Conservation (phyloP, 2,797 vertebrate species). For the Buphagus erythrorhynchus region DNA sequence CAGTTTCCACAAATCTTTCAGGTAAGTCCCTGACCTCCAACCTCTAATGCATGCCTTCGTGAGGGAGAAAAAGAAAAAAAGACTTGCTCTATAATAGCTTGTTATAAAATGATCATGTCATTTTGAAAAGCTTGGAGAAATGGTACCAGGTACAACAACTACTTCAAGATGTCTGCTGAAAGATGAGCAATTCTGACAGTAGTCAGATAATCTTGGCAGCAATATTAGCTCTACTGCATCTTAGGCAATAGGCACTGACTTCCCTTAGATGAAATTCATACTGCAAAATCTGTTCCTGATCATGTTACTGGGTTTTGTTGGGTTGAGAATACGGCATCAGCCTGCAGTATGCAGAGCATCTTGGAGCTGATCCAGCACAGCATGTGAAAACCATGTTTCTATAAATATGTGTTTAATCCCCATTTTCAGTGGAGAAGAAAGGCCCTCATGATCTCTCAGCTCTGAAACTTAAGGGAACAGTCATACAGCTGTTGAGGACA, state of each 20-base stretch:
- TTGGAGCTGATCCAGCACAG: background rate
- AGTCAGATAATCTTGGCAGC: background rate
- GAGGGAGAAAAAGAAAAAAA: background rate
- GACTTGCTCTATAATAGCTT: background rate
- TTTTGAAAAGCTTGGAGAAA: background rate
- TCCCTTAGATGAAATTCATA: background rate
- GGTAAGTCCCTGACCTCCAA: background rate
- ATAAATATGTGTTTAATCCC: slow-evolving; percentile 7
- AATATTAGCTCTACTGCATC: background rate
- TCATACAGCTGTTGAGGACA: background rate
- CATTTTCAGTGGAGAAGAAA: background rate
- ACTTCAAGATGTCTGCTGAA: background rate
- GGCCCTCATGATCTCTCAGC: background rate
- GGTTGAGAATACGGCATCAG: background rate
- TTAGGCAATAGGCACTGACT: background rate
- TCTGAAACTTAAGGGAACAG: background rate
- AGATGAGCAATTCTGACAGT: background rate
- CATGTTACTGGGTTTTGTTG: background rate
- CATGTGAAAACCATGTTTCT: background rate
- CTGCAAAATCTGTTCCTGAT: slow-evolving; percentile 30
- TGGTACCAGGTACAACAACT: background rate
- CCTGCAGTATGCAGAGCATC: background rate
- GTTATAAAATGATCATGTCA: background rate
- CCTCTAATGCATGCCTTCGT: background rate
- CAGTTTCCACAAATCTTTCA: background rate